These are phyloP conservation scores for Brachionichthys hirsutus DNA, from an alignment of 2,113 vertebrate species.

Conservation along the genomic window DNA sequence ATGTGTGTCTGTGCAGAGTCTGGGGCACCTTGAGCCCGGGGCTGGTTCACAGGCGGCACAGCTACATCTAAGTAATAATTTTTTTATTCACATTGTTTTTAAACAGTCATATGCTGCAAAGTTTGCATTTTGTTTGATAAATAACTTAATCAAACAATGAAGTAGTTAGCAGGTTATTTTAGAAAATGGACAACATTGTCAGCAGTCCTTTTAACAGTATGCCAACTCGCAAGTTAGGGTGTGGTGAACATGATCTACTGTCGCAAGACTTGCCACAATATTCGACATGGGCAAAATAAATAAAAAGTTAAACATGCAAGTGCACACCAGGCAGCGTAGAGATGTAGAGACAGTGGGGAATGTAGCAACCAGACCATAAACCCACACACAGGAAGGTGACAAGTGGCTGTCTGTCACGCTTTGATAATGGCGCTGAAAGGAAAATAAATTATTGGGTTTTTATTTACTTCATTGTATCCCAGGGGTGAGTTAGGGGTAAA, in stretches of 20 bases:
- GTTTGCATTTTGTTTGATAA: background rate
- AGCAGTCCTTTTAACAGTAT: background rate
- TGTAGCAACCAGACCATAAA: constrained; percentile 76
- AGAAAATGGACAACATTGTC: too few relatives aligned
- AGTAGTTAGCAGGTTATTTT: background rate
- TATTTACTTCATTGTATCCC: too few relatives aligned
- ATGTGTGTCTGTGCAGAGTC: constrained; percentile 18
- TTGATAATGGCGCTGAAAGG: constrained; percentile 21
- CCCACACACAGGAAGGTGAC: constrained; percentile 62
- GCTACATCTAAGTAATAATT: too few relatives aligned
- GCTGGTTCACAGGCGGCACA: too few relatives aligned
- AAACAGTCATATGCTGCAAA: background rate
- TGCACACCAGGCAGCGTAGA: background rate
- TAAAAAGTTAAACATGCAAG: constrained; percentile 16
- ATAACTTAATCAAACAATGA: background rate
- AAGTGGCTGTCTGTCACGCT: constrained; percentile 61
- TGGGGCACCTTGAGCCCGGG: constrained; percentile 45
- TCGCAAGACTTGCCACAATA: background rate
- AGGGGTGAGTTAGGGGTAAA: too few relatives aligned
- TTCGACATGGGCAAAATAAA: background rate
- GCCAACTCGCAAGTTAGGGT: constrained; percentile 5
- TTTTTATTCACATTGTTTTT: background rate
- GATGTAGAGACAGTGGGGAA: constrained; percentile 63
- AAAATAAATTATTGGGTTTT: background rate
- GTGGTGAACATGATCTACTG: background rate